These are phyloP conservation scores for Bemisia tabaci DNA, from an alignment of 1,140 invertebrate species.

Conservation along the genomic window DNA sequence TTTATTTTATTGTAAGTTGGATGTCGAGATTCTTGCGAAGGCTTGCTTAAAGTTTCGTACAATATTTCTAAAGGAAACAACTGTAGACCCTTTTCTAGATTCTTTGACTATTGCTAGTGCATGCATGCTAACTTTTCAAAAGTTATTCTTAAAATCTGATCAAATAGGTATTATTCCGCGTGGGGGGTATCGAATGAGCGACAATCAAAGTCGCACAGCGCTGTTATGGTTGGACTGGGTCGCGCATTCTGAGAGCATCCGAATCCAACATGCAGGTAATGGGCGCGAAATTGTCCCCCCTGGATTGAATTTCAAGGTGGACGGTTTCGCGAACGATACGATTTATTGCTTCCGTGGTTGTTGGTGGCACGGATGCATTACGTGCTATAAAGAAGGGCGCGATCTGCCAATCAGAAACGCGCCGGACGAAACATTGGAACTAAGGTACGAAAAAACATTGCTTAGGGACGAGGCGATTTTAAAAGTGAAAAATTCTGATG, in stretches of 20 bases:
- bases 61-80: conserved; percentile 7
- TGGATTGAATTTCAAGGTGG: neutral
- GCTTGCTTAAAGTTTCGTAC: conserved; percentile 25
- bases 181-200: conserved; percentile 6
- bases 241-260: conserved; percentile 1
- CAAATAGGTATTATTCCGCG: conserved; percentile 11
- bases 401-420: no score
- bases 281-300: conserved; percentile 3
- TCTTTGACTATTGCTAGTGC: conserved; percentile 11
- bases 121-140: conserved; percentile 8
- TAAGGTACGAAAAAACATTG: no score
- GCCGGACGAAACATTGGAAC: no score
- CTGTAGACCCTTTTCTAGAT: conserved; percentile 11
- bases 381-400: neutral
- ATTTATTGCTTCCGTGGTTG: conserved; percentile 13
- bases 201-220: conserved; percentile 11
- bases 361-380: conserved; percentile 14
- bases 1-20: conserved; percentile 18
- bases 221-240: conserved; percentile 8
- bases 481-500: no score
- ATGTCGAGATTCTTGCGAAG: conserved; percentile 21
- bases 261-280: conserved; percentile 8
- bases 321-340: neutral
- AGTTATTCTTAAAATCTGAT: conserved; percentile 8
- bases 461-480: no score